These are phyloP conservation scores for Bryconaethiops microstoma DNA, from an alignment of 2,797 vertebrate species.

Conservation along the genomic window DNA sequence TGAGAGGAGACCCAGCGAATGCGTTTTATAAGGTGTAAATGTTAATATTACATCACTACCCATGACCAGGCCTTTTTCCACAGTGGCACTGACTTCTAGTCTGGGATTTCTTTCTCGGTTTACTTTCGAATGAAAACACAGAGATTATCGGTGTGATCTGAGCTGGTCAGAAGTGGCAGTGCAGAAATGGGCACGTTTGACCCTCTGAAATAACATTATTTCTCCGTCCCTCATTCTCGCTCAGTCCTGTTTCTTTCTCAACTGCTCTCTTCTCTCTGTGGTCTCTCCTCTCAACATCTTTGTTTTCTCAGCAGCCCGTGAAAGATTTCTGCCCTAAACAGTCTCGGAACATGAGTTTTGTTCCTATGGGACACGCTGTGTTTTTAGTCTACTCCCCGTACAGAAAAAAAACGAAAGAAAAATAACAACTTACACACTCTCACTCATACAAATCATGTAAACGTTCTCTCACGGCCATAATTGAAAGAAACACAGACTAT, in stretches of 20 bases:
- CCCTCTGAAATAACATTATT: slow-evolving; percentile 34
- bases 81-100: neutral
- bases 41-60: slow-evolving; percentile 34
- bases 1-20: slow-evolving; percentile 25
- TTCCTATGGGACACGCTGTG: slow-evolving; percentile 53
- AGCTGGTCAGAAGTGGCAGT: slow-evolving; percentile 13
- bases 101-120: slow-evolving; percentile 11
- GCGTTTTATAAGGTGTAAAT: slow-evolving; percentile 45
- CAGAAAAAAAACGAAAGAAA: slow-evolving; percentile 45
- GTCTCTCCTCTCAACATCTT: slow-evolving; percentile 33
- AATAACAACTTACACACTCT: slow-evolving; percentile 36
- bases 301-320: slow-evolving; percentile 51
- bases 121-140: slow-evolving; percentile 19
- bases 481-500: neutral
- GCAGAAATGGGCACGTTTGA: slow-evolving; percentile 25
- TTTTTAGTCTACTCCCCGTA: slow-evolving; percentile 60
- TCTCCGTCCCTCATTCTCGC: slow-evolving; percentile 13
- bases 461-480: slow-evolving; percentile 19
- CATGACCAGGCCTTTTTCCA: slow-evolving; percentile 27
- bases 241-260: slow-evolving; percentile 4
- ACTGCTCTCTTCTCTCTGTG: slow-evolving; percentile 12
- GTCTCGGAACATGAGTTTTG: slow-evolving; percentile 28
- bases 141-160: slow-evolving; percentile 28
- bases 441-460: slow-evolving; percentile 27
- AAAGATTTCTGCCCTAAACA: slow-evolving; percentile 53